phyloP scores from a whole-genome alignment of 2,888 invertebrate species.

The Vandiemenella viatica region DNA sequence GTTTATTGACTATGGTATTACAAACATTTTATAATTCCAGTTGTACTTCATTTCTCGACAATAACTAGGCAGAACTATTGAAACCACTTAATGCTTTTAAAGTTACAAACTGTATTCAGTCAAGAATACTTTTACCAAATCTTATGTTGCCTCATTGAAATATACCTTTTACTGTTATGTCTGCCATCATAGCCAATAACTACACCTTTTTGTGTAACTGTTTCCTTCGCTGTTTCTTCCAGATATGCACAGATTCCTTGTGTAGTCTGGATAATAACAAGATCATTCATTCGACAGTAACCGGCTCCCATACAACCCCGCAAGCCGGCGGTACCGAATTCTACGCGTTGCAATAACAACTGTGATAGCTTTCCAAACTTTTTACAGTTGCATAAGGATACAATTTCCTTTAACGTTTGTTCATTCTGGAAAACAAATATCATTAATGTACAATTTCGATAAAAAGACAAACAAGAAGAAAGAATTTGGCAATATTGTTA shows the following conservation, averaged over 20 bases:
- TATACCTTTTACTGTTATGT: conserved; percentile 73
- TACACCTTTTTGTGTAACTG: conserved; percentile 50
- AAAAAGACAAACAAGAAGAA: background rate
- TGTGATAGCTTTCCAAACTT: conserved; percentile 43
- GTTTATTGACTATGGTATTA: too few relatives aligned
- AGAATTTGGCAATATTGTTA: background rate
- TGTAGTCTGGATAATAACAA: conserved; percentile 85
- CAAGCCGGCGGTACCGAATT: conserved; percentile 88
- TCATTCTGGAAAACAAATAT: conserved; percentile 36
- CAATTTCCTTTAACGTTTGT: conserved; percentile 45
- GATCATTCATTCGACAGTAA: conserved; percentile 86
- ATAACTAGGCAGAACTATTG: too few relatives aligned
- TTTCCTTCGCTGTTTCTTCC: conserved; percentile 38
- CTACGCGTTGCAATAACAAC: conserved; percentile 52
- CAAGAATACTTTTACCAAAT: background rate
- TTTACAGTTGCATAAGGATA: conserved; percentile 30
- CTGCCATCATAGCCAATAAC: conserved; percentile 88
- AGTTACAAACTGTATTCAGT: too few relatives aligned
- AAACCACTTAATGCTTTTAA: too few relatives aligned
- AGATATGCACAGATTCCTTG: conserved; percentile 77
- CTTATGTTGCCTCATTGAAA: conserved; percentile 5
- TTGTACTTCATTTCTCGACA: too few relatives aligned
- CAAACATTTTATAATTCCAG: too few relatives aligned
- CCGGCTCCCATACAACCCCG: conserved; percentile 88
- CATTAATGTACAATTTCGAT: background rate